A percentile compares a stretch with the other conserved stretches of the same genome.
Conservation (phyloP, 1,140 invertebrate genomes). For the Drosophila arawakana region DNA sequence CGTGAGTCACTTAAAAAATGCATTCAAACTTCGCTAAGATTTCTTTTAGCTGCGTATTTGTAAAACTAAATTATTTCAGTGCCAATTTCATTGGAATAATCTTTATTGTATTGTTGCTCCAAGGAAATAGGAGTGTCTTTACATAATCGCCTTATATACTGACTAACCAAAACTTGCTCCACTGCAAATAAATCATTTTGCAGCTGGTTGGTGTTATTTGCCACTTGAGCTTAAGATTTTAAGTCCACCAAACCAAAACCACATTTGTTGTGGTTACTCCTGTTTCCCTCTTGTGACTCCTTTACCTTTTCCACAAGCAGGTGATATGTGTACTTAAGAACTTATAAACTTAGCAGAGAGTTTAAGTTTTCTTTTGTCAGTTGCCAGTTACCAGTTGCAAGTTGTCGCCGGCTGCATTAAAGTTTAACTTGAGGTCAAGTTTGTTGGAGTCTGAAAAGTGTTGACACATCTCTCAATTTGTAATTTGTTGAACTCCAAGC, state of each 20-base stretch:
- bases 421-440: constrained; percentile 54
- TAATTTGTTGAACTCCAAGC: constrained; percentile 51
- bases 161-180: not conserved
- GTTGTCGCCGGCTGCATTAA: constrained; percentile 54
- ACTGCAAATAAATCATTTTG: constrained; percentile 56
- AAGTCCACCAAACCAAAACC: constrained; percentile 41
- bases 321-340: constrained; percentile 67
- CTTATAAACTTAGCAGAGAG: constrained; percentile 57
- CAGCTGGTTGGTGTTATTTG: constrained; percentile 30
- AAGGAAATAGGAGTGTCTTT: not conserved
- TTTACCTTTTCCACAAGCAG: constrained; percentile 12
- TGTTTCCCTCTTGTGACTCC: not conserved
- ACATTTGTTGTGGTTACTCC: constrained; percentile 52
- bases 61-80: not conserved
- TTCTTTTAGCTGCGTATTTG: not conserved
- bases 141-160: constrained; percentile 30
- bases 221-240: constrained; percentile 45
- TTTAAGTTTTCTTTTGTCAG: constrained; percentile 43
- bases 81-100: not conserved
- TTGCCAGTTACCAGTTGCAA: constrained; percentile 22
- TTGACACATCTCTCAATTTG: constrained; percentile 62
- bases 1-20: constrained; percentile 16
- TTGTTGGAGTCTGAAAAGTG: constrained; percentile 29
- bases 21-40: not conserved
- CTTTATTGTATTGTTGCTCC: not conserved